Evolutionary conservation across 37 sponge, comb jelly and placozoan genomes (phyloP).

Genomic region (Bolinopsis microptera): DNA sequence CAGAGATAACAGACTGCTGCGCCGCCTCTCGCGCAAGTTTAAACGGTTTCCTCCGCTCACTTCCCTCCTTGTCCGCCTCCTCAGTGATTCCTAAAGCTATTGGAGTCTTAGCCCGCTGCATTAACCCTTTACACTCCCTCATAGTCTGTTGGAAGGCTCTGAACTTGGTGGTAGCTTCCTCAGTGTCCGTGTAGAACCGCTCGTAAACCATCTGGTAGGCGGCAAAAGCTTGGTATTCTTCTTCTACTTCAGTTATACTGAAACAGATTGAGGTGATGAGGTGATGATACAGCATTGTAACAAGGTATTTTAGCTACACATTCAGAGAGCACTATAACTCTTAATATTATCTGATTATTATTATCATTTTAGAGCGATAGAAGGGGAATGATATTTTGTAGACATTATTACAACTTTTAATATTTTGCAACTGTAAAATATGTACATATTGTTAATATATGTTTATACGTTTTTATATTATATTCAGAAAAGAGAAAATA

Average conservation of each 20-base stretch:
- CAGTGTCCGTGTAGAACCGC: background rate
- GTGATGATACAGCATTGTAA: background rate
- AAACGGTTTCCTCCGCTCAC: background rate
- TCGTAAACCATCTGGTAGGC: conserved; percentile 26
- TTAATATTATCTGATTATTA: too few relatives aligned
- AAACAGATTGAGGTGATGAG: background rate
- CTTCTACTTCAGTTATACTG: background rate
- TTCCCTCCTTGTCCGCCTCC: background rate
- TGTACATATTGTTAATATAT: background rate
- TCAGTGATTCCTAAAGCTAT: background rate
- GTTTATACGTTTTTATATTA: background rate
- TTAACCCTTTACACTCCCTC: background rate
- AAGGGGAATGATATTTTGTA: background rate
- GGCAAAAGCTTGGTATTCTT: conserved; percentile 8
- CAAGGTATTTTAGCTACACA: background rate
- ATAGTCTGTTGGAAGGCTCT: background rate
- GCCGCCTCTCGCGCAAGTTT: background rate
- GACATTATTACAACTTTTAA: background rate
- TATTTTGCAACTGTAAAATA: background rate
- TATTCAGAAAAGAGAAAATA: too few relatives aligned
- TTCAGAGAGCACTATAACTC: background rate
- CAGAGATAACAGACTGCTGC: too few relatives aligned
- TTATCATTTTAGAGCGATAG: too few relatives aligned
- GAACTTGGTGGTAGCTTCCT: background rate
- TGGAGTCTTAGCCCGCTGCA: background rate